Percentiles rank a stretch among this genome's conserved stretches.
Conservation (phyloP, 2,113 vertebrate species). For the Calidris pygmaea region DNA sequence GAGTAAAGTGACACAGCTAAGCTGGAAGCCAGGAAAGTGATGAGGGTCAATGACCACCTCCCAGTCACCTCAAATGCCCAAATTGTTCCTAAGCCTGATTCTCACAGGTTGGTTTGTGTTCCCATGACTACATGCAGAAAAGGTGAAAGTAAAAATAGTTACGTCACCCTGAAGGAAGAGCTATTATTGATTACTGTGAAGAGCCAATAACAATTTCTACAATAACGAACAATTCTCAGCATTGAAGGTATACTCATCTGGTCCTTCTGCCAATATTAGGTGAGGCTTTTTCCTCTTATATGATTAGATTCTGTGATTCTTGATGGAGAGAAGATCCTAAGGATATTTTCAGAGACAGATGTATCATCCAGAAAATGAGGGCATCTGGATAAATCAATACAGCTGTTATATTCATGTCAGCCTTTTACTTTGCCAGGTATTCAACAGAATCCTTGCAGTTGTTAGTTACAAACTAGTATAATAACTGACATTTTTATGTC, state of each 20-base stretch:
- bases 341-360: background rate
- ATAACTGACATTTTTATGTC: background rate
- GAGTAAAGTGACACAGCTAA: background rate
- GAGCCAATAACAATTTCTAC: background rate
- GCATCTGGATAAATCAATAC: background rate
- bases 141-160: slow-evolving; percentile 48
- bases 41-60: background rate
- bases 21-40: background rate
- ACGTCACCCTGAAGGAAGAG: slow-evolving; percentile 24
- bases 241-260: background rate
- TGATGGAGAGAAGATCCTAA: background rate
- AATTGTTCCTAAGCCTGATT: background rate
- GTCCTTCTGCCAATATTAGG: background rate
- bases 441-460: slow-evolving; percentile 12
- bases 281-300: background rate
- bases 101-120: slow-evolving; percentile 26
- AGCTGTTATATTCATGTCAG: background rate
- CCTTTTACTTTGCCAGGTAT: slow-evolving; percentile 5
- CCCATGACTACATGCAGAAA: slow-evolving; percentile 63
- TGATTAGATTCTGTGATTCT: background rate
- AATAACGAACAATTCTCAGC: background rate
- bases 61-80: background rate
- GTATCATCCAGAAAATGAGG: slow-evolving; percentile 7
- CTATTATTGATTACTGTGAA: slow-evolving; percentile 39
- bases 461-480: background rate